These are phyloP conservation scores for Lissocephala sabroskyi DNA, from an alignment of 2,888 invertebrate species.

Conservation along the genomic window DNA sequence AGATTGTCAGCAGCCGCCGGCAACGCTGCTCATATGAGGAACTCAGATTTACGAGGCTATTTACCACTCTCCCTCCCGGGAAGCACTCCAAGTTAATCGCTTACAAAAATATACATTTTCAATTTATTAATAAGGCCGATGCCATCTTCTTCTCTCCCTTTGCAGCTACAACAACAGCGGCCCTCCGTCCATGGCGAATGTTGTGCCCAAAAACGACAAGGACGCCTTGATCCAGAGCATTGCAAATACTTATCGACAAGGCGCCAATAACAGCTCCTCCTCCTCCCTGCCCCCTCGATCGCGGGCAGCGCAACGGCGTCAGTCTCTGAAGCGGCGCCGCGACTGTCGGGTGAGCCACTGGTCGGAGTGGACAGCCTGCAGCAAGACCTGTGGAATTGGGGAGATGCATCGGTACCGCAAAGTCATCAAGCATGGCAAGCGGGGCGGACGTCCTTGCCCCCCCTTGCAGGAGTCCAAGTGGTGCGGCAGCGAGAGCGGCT, in stretches of 20 bases:
- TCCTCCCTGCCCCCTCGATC: slow-evolving; percentile 68
- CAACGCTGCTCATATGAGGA: slow-evolving; percentile 24
- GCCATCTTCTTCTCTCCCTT: slow-evolving; percentile 4
- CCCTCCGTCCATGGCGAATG: slow-evolving; percentile 6
- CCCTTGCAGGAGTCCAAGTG: slow-evolving; percentile 88
- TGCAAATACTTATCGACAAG: slow-evolving; percentile 76
- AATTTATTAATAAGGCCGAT: slow-evolving; percentile 1
- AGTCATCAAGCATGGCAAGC: slow-evolving; percentile 82
- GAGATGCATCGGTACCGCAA: slow-evolving; percentile 86
- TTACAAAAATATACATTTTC: slow-evolving; percentile 2
- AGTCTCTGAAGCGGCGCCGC: slow-evolving; percentile 60
- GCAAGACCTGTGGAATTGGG: slow-evolving; percentile 91
- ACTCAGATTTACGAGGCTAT: slow-evolving; percentile 16
- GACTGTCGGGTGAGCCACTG: slow-evolving; percentile 90
- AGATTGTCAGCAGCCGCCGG: slow-evolving; percentile 49
- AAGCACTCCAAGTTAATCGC: neutral
- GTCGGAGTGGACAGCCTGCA: slow-evolving; percentile 91
- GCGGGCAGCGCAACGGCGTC: slow-evolving; percentile 58
- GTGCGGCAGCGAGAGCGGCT: slow-evolving; percentile 86
- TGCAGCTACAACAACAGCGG: slow-evolving; percentile 58
- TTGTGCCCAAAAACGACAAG: slow-evolving; percentile 77
- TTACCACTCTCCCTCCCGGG: neutral
- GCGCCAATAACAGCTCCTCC: slow-evolving; percentile 36
- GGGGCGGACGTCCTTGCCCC: slow-evolving; percentile 88
- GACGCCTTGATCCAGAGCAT: slow-evolving; percentile 82